A percentile compares a stretch with the other conserved stretches of the same genome.
phyloP scores from a whole-genome alignment of 2,888 invertebrate species.

The Glyphotaelius pellucidus region DNA sequence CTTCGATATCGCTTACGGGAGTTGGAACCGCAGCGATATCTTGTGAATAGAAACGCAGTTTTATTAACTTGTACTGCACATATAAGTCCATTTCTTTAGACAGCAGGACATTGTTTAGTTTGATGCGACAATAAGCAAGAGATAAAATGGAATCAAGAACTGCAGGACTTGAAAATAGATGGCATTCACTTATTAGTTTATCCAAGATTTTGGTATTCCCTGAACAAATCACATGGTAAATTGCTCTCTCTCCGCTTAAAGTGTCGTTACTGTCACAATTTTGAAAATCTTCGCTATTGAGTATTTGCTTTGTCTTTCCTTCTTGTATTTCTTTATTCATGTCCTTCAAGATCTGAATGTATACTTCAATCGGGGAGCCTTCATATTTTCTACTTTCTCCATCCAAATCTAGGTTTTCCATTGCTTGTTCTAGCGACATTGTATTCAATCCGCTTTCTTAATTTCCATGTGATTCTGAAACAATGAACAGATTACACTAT shows the following conservation, averaged over 20 bases:
- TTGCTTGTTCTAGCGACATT: background rate
- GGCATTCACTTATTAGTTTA: background rate
- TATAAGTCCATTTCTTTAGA: background rate
- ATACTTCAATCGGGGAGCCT: background rate
- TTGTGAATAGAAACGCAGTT: background rate
- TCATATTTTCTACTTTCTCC: background rate
- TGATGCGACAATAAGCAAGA: background rate
- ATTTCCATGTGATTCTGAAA: background rate
- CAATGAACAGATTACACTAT: background rate
- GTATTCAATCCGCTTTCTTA: background rate
- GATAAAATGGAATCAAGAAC: constrained; percentile 3
- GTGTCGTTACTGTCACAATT: background rate
- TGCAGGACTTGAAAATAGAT: background rate
- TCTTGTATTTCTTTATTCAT: background rate
- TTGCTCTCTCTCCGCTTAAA: background rate
- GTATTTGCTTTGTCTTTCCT: background rate
- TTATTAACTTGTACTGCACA: constrained; percentile 13
- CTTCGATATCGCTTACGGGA: background rate
- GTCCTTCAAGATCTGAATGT: background rate
- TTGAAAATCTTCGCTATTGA: background rate
- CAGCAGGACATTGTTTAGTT: constrained; percentile 23
- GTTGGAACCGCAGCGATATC: background rate
- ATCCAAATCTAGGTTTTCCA: background rate
- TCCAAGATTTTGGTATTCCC: background rate
- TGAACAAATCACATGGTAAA: constrained; percentile 9